Base-by-base conservation (phyloP, 2,113 vertebrate genomes). In the Zosterops japonicus region DNA sequence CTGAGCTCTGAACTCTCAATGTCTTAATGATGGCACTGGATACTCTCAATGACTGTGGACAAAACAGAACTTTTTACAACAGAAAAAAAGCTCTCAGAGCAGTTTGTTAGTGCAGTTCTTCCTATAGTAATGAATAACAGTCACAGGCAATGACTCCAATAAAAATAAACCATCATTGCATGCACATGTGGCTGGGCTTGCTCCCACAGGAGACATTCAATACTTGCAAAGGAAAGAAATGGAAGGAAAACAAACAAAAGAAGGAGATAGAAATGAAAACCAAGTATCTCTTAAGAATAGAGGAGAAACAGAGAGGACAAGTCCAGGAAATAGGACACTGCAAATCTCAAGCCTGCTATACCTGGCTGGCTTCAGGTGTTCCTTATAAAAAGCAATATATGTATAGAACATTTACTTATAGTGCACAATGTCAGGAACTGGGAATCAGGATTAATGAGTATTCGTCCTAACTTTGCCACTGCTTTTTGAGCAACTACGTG, bases 41-140 rank as follows among this genome's bases (percentile, higher is more conserved):
- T 35, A 67, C 22, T 67, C 24, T n/a, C 44, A 74, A 29, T n/a
- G n/a, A 59, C 67, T 74, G 55, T 36, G 89, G 89, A 87, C n/a
- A 89, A 94, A 91, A 75, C 72, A 86, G 83, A 86, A 92, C 69
- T 41, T 96, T 90, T 92, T 87, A 93, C 68, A 75, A 94, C 52
- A 90, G 86, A 31, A 75, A 44, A 59, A 46, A 67, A 50, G 29
- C 22, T 55, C 68, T 80, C 21, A 23, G 53, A 82, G 71, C 59
- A 88, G 47, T 93, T 93, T 92, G 63, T 92, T 90, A 93, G 55
- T 36, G 67, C 69, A 94, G 83, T 53, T 96, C 93, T 95, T 94
- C 90, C 89, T 95, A 95, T 25, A 92, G 93, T 93, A 96, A 96
- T 81, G 92, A 97, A 60, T 78, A 97, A 96, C 93, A 92, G 80